phyloP scores from a whole-genome alignment of 2,797 vertebrate genomes.

The Danio choprae region DNA sequence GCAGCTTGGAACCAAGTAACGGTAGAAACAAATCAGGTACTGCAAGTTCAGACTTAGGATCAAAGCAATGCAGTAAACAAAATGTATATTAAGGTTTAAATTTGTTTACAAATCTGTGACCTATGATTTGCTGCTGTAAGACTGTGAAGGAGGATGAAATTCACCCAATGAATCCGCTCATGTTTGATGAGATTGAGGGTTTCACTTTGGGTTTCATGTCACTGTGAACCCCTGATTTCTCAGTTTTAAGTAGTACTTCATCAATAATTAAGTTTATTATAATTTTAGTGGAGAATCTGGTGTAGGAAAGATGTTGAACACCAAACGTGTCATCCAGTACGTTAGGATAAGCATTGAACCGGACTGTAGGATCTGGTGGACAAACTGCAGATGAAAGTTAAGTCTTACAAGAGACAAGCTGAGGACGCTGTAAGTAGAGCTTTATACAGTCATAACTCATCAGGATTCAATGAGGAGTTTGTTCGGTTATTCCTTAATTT shows the following conservation, averaged over 20 bases:
- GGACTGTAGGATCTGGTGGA: conserved; percentile 11
- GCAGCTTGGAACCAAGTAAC: background rate
- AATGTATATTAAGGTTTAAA: background rate
- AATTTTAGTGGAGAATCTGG: conserved; percentile 82
- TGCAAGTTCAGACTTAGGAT: background rate
- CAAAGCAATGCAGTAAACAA: background rate
- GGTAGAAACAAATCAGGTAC: background rate
- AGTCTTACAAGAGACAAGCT: conserved; percentile 14
- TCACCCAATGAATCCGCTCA: conserved; percentile 85
- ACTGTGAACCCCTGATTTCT: conserved; percentile 16
- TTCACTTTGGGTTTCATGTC: conserved; percentile 14
- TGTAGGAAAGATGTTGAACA: conserved; percentile 86
- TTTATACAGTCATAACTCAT: no score
- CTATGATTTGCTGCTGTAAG: background rate
- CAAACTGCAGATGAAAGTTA: background rate
- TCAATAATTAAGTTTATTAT: background rate
- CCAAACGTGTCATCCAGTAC: conserved; percentile 87
- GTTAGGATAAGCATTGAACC: conserved; percentile 64
- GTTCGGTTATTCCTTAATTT: background rate
- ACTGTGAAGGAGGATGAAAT: conserved; percentile 83
- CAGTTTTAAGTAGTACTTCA: background rate
- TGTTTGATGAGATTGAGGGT: conserved; percentile 86
- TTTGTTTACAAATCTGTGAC: background rate
- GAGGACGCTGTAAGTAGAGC: conserved; percentile 8
- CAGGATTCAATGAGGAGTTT: background rate